Conservation (phyloP, 2,797 vertebrate species). For the Galagoides demidoff region DNA sequence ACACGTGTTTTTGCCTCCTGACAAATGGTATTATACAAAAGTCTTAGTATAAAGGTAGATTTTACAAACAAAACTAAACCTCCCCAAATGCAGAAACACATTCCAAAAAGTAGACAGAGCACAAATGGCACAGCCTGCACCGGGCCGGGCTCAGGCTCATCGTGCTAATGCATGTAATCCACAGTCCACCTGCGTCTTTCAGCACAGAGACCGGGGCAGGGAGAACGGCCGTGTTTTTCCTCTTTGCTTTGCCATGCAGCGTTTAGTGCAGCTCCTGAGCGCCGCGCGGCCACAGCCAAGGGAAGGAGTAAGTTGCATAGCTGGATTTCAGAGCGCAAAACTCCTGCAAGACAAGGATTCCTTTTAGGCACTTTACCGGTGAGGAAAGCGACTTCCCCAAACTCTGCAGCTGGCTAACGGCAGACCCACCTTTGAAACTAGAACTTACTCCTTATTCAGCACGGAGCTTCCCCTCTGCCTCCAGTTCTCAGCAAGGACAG, state of each 20-base stretch:
- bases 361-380: background rate
- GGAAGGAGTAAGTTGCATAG: background rate
- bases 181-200: rapidly evolving
- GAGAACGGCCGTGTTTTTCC: background rate
- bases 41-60: background rate
- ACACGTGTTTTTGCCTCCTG: background rate
- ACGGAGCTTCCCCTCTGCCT: background rate
- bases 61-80: background rate
- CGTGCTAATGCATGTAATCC: rapidly evolving
- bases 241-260: background rate
- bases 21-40: background rate
- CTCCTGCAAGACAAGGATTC: background rate
- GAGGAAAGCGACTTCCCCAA: background rate
- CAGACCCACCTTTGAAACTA: background rate
- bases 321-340: background rate
- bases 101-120: background rate
- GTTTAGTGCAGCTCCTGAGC: background rate
- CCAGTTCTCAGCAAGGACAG: background rate
- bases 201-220: rapidly evolving
- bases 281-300: background rate
- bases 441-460: background rate
- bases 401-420: background rate
- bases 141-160: too few relatives aligned
- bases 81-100: background rate
- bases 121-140: background rate